These are phyloP conservation scores for Lysandra coridon DNA, from an alignment of 2,888 invertebrate genomes.

Conservation along the genomic window DNA sequence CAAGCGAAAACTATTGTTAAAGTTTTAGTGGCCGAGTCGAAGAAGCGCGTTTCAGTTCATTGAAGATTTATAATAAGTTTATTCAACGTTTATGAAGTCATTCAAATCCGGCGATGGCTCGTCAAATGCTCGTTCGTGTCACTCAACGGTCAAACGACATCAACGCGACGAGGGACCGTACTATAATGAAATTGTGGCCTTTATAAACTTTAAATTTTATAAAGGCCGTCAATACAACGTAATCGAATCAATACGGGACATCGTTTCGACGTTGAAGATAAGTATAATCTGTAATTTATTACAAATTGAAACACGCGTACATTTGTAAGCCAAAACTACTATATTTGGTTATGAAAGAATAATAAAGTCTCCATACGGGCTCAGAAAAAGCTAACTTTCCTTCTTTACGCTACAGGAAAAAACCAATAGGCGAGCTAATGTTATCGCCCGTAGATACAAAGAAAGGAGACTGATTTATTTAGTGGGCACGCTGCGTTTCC, in stretches of 20 bases:
- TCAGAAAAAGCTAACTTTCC: background rate
- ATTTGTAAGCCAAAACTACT: background rate
- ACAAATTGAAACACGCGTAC: background rate
- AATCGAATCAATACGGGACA: background rate
- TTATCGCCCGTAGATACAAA: constrained; percentile 57
- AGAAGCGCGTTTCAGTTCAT: constrained; percentile 26
- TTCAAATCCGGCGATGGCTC: constrained; percentile 50
- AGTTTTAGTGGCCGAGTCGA: constrained; percentile 4
- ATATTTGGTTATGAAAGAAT: background rate
- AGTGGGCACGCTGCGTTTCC: constrained; percentile 75
- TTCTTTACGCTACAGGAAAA: background rate
- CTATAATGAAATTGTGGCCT: constrained; percentile 57
- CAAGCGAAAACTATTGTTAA: constrained; percentile 25
- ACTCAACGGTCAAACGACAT: constrained; percentile 74
- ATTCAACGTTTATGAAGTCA: constrained; percentile 56
- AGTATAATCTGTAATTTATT: constrained; percentile 6
- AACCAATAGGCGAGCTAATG: background rate
- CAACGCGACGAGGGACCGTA: constrained; percentile 36
- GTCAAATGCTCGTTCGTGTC: constrained; percentile 62
- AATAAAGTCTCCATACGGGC: background rate
- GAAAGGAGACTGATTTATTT: constrained; percentile 74
- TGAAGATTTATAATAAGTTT: constrained; percentile 57
- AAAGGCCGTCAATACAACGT: background rate
- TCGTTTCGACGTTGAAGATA: background rate
- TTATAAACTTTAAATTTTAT: background rate